Conservation (phyloP, 2,888 invertebrate species). For the Eupithecia pulchellata region DNA sequence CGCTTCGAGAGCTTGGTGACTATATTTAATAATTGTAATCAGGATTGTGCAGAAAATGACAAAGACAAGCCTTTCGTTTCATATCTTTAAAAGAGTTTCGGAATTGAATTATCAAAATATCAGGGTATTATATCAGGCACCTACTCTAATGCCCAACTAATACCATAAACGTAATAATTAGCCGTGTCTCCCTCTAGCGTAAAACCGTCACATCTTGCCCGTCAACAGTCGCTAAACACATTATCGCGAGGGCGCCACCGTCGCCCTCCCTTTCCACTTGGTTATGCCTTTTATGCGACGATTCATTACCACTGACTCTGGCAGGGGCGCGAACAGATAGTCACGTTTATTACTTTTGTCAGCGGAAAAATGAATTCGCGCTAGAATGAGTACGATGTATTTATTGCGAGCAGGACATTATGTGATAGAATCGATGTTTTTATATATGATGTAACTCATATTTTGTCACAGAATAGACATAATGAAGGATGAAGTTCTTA, state of each 20-base stretch:
- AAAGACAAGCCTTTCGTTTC: too few species aligned
- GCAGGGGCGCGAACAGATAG: slow-evolving; percentile 79
- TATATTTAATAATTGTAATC: too few species aligned
- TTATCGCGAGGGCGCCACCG: slow-evolving; percentile 55
- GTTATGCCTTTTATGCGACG: slow-evolving; percentile 84
- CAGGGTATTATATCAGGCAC: neutral
- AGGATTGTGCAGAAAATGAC: too few species aligned
- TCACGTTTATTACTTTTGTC: slow-evolving; percentile 84
- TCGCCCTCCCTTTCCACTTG: slow-evolving; percentile 78
- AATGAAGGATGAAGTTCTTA: neutral
- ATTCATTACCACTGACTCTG: slow-evolving; percentile 79
- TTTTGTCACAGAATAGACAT: neutral
- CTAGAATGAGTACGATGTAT: slow-evolving; percentile 67
- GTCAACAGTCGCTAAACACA: slow-evolving; percentile 64
- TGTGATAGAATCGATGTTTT: neutral
- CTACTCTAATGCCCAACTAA: slow-evolving; percentile 3
- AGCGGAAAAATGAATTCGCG: slow-evolving; percentile 83
- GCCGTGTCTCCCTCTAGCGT: slow-evolving; percentile 31
- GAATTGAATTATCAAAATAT: neutral
- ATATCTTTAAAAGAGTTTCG: neutral
- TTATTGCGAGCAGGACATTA: slow-evolving; percentile 38
- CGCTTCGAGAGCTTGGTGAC: too few species aligned
- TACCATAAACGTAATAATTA: slow-evolving; percentile 50
- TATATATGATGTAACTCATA: neutral
- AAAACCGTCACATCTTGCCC: slow-evolving; percentile 55